phyloP scores from a whole-genome alignment of 2,797 vertebrate species.

The Otolemur crassicaudatus region DNA sequence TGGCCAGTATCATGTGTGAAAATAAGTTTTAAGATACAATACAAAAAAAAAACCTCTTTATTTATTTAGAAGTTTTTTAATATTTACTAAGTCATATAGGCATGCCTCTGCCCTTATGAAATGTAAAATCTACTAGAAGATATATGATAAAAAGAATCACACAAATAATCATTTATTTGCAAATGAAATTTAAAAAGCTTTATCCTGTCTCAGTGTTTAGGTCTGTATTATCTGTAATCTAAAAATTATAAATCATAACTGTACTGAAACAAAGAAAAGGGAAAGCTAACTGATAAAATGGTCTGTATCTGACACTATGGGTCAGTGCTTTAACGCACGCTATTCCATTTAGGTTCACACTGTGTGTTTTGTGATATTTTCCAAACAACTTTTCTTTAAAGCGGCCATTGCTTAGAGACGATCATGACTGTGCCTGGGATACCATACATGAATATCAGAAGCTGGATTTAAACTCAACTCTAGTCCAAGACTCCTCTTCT shows the following conservation, averaged over 20 bases:
- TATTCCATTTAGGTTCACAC: slow-evolving; percentile 12
- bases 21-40: not conserved
- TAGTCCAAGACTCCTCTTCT: not conserved
- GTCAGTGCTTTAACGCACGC: not conserved
- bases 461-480: not conserved
- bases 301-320: not conserved
- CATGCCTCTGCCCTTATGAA: not conserved
- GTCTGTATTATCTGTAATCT: not conserved
- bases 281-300: not conserved
- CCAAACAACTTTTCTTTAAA: not conserved
- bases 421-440: not conserved
- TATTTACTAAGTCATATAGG: not conserved
- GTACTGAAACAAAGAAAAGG: not conserved
- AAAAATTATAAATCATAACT: not conserved
- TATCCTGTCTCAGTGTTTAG: not conserved
- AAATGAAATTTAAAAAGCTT: not conserved
- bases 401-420: not conserved
- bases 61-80: not conserved
- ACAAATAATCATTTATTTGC: not conserved
- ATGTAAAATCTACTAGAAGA: not conserved
- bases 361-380: not conserved
- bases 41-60: not conserved
- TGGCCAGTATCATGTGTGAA: not conserved
- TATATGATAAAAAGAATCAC: not conserved
- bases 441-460: not conserved